Conservation (phyloP, 2,113 vertebrate species). For the Hippocampus mohnikei region DNA sequence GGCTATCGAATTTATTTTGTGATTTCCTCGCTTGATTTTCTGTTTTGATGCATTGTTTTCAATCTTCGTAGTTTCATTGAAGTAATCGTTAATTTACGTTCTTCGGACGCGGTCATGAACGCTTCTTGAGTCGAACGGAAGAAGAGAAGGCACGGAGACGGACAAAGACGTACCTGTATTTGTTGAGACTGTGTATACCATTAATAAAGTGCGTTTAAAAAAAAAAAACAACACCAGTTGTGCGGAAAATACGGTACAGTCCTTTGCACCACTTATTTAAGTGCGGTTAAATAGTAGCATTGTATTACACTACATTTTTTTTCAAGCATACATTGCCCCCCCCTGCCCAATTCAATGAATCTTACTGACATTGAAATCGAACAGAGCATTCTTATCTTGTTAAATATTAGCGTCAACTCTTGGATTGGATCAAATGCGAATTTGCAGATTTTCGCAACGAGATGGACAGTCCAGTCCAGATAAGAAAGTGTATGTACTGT, state of each 20-base stretch:
- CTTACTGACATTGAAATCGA: background rate
- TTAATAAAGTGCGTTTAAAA: too few relatives aligned
- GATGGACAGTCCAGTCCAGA: background rate
- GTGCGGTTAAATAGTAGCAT: background rate
- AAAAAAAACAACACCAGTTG: too few relatives aligned
- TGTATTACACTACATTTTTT: background rate
- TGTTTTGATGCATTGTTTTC: too few relatives aligned
- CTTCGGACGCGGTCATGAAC: too few relatives aligned
- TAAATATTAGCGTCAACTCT: background rate
- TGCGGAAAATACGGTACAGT: background rate
- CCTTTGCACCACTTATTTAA: background rate
- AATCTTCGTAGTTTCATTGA: too few relatives aligned
- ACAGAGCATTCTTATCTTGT: background rate
- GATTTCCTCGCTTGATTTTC: too few relatives aligned
- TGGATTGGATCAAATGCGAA: background rate
- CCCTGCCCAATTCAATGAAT: background rate
- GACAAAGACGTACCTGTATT: too few relatives aligned
- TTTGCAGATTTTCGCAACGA: background rate
- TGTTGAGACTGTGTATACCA: too few relatives aligned
- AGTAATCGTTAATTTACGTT: too few relatives aligned
- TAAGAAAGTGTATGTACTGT: background rate
- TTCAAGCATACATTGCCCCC: background rate
- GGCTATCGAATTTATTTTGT: too few relatives aligned
- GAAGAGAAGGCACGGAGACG: too few relatives aligned
- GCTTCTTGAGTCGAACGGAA: too few relatives aligned